Evolutionary conservation across 2,888 invertebrate genomes (phyloP).

Genomic region (Opisthograptis luteolata): DNA sequence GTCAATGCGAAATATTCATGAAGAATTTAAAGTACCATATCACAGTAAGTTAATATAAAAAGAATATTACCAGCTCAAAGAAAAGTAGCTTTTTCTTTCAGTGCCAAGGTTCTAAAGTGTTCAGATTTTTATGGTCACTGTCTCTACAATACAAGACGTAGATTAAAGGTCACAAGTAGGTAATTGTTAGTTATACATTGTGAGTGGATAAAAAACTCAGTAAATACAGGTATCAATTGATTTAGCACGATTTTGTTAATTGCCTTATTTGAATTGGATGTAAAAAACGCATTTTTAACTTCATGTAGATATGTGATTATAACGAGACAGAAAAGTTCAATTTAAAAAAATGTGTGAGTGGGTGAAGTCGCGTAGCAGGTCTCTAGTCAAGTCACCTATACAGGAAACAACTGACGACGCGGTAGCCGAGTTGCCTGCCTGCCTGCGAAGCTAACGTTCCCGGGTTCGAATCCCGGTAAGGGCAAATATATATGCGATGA

Average conservation of each 20-base stretch:
- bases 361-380: no score
- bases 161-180: constrained; percentile 42
- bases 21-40: background rate
- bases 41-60: background rate
- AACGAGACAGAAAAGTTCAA: no score
- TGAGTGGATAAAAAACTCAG: constrained; percentile 15
- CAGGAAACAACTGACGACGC: no score
- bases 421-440: no score
- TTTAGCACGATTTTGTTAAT: constrained; percentile 28
- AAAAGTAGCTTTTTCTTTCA: background rate
- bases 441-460: no score
- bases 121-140: constrained; percentile 12
- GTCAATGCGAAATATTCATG: background rate
- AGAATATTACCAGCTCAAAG: background rate
- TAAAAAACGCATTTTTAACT: no score
- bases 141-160: background rate
- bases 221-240: constrained; percentile 22
- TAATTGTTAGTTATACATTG: constrained; percentile 38
- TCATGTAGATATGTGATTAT: no score
- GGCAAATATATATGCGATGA: no score
- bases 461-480: no score
- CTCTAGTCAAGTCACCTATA: no score
- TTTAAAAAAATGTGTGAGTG: no score
- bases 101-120: background rate
- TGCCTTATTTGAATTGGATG: constrained; percentile 6